Conservation (phyloP, 2,113 vertebrate genomes). For the Oriolus oriolus region DNA sequence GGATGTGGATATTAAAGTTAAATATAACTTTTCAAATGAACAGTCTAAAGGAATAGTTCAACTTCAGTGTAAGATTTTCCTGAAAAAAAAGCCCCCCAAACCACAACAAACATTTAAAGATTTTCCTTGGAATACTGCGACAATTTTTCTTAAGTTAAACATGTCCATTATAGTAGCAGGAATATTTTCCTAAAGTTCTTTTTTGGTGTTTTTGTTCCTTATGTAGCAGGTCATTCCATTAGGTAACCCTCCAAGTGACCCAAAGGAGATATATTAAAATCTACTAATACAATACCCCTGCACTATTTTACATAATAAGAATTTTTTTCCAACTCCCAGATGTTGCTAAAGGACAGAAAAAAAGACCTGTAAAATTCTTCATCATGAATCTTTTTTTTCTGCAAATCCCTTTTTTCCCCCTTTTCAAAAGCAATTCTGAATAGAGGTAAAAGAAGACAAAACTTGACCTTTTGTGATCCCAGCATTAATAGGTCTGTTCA, state of each 20-base stretch:
- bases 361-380: slow-evolving; percentile 73
- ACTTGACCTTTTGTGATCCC: slow-evolving; percentile 84
- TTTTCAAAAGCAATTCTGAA: slow-evolving; percentile 79
- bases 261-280: slow-evolving; percentile 56
- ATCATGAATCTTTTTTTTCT: slow-evolving; percentile 72
- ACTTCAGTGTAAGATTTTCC: neutral
- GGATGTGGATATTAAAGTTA: neutral
- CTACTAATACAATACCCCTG: slow-evolving; percentile 42
- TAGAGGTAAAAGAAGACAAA: slow-evolving; percentile 81
- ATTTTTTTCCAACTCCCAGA: slow-evolving; percentile 56
- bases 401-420: slow-evolving; percentile 70
- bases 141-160: neutral
- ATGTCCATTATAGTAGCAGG: neutral
- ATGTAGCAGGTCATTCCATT: slow-evolving; percentile 37
- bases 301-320: slow-evolving; percentile 65
- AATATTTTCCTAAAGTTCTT: neutral
- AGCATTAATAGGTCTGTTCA: slow-evolving; percentile 85
- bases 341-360: slow-evolving; percentile 60
- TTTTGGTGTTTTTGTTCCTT: slow-evolving; percentile 35
- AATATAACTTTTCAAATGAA: neutral
- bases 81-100: neutral
- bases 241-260: slow-evolving; percentile 48
- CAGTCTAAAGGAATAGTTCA: neutral
- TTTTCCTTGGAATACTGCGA: neutral
- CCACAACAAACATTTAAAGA: neutral